Base-by-base conservation (phyloP, 2,113 vertebrate genomes). In the Limnothrissa miodon region DNA sequence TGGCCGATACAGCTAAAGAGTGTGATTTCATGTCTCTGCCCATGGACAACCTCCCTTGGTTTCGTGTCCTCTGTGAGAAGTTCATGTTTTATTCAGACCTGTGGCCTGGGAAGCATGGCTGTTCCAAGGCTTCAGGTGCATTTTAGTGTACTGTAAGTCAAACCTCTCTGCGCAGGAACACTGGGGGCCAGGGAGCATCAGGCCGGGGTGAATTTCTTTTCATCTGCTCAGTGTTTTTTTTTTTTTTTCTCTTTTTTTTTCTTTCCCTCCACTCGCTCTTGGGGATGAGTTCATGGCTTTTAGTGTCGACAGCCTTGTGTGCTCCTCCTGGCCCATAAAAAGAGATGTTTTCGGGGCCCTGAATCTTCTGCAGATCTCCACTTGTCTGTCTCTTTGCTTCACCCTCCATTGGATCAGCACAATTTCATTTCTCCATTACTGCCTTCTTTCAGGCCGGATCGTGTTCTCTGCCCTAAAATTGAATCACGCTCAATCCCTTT, bases 391-490 rank as follows among this genome's bases (percentile, higher is more conserved):
- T 74, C 29, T 74, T 33, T 15, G 25, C 66, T 74, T 33, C 66
- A 36, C 66, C 51, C 66, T 39, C 66, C 66, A 70, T 70, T 33
- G 25, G 62, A 70, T 70, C 62, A 74, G 25, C 15, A 74, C 66
- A 36, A 74, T 74, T 74, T 74, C 29, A 74, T 74, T 74, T 74
- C 66, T 74, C 29, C 66, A 74, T 74, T 74, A 74, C 66, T 29
- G 66, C 13, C 29, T 15, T 36, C 5, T 33, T 74, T 74, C 29
- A 2, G 29, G 66, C 66, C 66, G 15, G 66, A 29, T 39, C 66
- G 66, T 74, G 66, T 74, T 74, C 66, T 74, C 66, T 74, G 11
- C 29, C 66, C 66, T 10, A 39, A 74, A 74, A 74, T 74, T 15
- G 29, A 74, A 74, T 74, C 66, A 74, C 66, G 33, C 66, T 74